Conservation (phyloP, 2,888 invertebrate species). For the Ophraella communa region DNA sequence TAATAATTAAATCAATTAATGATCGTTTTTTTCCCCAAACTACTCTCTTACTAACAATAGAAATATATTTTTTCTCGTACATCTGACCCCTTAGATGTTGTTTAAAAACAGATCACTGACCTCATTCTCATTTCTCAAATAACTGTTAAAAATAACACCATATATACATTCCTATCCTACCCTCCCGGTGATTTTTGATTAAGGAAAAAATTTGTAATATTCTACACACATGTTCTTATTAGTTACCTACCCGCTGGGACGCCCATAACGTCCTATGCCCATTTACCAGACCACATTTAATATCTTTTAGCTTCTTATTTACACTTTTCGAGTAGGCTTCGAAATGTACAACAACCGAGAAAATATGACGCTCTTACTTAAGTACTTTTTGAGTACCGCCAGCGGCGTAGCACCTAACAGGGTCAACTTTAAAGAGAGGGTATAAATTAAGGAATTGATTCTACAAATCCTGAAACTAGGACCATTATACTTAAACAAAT, state of each 20-base stretch:
- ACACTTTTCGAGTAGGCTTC: constrained; percentile 33
- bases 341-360: constrained; percentile 27
- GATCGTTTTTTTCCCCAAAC: too few species aligned
- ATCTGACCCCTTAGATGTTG: too few species aligned
- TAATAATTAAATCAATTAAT: too few species aligned
- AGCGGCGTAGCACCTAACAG: neutral
- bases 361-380: constrained; percentile 22
- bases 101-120: neutral
- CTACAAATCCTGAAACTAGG: too few species aligned
- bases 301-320: constrained; percentile 10
- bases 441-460: too few species aligned
- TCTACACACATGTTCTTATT: constrained; percentile 8
- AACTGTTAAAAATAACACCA: neutral
- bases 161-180: neutral
- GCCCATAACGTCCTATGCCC: constrained; percentile 5
- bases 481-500: too few species aligned
- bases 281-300: constrained; percentile 1
- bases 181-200: constrained; percentile 1
- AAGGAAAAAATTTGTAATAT: constrained; percentile 3
- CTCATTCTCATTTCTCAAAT: neutral
- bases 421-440: too few species aligned
- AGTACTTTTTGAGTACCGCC: constrained; percentile 3
- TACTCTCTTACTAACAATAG: too few species aligned
- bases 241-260: constrained; percentile 4
- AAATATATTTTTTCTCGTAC: neutral